Evolutionary conservation across 2,113 vertebrate species (phyloP), one percentile per base, ranked within the genome.

Genomic region (Seriola aureovittata): DNA sequence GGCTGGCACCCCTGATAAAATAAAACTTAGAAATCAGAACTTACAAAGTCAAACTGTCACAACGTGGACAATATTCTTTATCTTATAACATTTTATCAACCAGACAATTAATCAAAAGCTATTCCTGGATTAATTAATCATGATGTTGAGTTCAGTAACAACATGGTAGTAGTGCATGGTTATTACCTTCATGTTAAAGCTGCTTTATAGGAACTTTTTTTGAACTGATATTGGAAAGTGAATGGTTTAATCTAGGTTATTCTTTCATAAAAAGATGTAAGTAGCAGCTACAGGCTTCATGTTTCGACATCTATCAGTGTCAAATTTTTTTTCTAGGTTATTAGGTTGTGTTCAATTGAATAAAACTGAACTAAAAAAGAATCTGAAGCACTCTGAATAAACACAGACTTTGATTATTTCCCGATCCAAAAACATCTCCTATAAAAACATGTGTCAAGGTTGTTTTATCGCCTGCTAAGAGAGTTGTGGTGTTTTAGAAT

Each of bases 271-370:
- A 34, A 38, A 50, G 1, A 10, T 34, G 11, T 3, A 14, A 60
- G 6, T 3, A 60, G 10, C 42, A 17, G 40, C 42, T 5, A 5
- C 4, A 13, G 21, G 16, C 42, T 48, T 34, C 48, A 50, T 40
- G 50, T 21, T 60, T n/a, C 44, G 25, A 9, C 54, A 84, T 78
- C 36, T 17, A 21, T 79, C 63, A 67, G 1, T 38, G 70, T 62
- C 46, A 46, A 3, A 32, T 54, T 40, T 64, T 25, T 25, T 48
- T 57, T 62, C 25, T 55, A 21, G 23, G 57, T 46, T 40, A 42
- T 59, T 19, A 8, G 21, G 21, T 32, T 3, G 59, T 40, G n/a
- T 9, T 55, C 19, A 54, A 29, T 29, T 32, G 34, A 42, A 68
- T 21, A 11, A 7, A 59, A 36, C 11, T 9, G 5, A 72, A 38